Evolutionary conservation across 1,140 invertebrate genomes (phyloP).

Genomic region (Rhagoletis pomonella): DNA sequence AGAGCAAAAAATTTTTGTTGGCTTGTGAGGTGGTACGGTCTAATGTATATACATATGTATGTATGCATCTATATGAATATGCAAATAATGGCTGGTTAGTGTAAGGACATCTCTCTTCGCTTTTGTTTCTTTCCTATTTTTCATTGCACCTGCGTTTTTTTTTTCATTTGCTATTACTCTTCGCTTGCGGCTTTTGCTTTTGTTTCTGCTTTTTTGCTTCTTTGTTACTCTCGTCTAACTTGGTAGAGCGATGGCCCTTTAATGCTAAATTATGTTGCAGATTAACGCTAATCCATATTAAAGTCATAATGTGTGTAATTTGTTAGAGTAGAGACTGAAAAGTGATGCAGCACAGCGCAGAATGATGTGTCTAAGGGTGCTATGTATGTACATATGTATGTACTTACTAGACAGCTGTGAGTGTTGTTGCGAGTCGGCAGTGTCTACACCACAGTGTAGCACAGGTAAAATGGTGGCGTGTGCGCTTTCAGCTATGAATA

Average conservation of each 20-base stretch:
- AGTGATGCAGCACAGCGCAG: background rate
- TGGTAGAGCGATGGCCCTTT: background rate
- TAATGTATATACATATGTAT: too few relatives aligned
- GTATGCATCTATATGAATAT: too few relatives aligned
- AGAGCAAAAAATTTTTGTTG: too few relatives aligned
- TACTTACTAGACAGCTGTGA: too few relatives aligned
- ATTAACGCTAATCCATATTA: constrained; percentile 48
- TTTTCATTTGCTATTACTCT: background rate
- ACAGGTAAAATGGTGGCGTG: background rate
- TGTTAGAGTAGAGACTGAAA: background rate
- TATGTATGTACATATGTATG: too few relatives aligned
- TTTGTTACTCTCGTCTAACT: background rate
- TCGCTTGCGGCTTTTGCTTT: background rate
- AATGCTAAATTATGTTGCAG: constrained; percentile 48
- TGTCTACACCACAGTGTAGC: background rate
- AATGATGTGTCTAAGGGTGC: background rate
- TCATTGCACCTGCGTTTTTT: background rate
- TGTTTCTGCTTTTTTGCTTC: background rate
- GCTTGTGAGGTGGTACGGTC: too few relatives aligned
- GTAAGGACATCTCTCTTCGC: background rate
- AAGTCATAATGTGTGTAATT: constrained; percentile 33
- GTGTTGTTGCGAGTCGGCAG: too few relatives aligned
- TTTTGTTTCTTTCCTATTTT: background rate
- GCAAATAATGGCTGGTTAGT: too few relatives aligned
- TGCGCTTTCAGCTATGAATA: background rate